A percentile compares a stretch with the other conserved stretches of the same genome.
phyloP scores from a whole-genome alignment of 2,797 vertebrate species.

The Pitangus sulphuratus region DNA sequence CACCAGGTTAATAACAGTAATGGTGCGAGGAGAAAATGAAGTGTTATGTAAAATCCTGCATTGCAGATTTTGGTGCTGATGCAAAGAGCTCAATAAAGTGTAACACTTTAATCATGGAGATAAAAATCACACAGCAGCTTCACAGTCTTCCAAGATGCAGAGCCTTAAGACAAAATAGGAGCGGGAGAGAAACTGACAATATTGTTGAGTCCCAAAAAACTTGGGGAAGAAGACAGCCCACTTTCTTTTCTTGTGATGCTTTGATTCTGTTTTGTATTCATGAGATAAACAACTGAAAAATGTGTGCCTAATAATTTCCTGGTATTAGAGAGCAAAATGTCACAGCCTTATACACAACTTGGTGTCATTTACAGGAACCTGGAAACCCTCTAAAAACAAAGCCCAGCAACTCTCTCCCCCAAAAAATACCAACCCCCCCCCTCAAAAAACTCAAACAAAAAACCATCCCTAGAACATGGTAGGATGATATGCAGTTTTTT shows the following conservation, averaged over 20 bases:
- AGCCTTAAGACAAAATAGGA: slow-evolving; percentile 65
- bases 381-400: slow-evolving; percentile 4
- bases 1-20: slow-evolving; percentile 80
- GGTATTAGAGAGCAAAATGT: slow-evolving; percentile 34
- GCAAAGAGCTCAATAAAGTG: slow-evolving; percentile 80
- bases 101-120: slow-evolving; percentile 81
- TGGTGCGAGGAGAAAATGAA: slow-evolving; percentile 74
- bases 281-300: slow-evolving; percentile 9
- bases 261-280: slow-evolving; percentile 21
- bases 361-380: slow-evolving; percentile 17
- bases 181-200: background rate
- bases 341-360: background rate
- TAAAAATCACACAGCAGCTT: slow-evolving; percentile 77
- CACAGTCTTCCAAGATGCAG: slow-evolving; percentile 67
- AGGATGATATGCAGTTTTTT: background rate
- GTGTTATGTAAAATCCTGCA: slow-evolving; percentile 82
- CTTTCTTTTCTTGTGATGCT: background rate
- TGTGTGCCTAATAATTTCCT: slow-evolving; percentile 35
- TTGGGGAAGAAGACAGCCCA: background rate
- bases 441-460: background rate
- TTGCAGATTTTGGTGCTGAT: slow-evolving; percentile 79
- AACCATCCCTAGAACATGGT: accelerated
- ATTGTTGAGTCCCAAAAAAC: slow-evolving; percentile 27
- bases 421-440: background rate
- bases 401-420: background rate